These are phyloP conservation scores for Amblyjoppa proteus DNA, from an alignment of 2,888 invertebrate species.

Conservation along the genomic window DNA sequence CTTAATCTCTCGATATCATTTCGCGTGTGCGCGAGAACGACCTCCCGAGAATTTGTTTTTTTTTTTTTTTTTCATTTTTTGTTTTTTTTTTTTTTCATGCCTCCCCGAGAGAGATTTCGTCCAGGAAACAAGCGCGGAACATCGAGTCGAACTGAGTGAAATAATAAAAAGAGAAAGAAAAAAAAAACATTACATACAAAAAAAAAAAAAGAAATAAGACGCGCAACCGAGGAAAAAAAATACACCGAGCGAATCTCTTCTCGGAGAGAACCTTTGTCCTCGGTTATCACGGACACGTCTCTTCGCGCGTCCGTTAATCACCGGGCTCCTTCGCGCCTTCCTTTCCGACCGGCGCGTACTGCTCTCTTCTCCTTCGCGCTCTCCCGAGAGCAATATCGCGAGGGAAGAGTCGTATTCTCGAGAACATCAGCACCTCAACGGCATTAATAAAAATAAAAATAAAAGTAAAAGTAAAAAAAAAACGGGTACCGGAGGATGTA, in stretches of 20 bases:
- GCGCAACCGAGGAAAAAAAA: constrained; percentile 30
- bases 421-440: constrained; percentile 19
- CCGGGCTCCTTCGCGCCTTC: constrained; percentile 28
- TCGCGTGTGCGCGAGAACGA: constrained; percentile 63
- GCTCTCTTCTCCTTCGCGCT: constrained; percentile 8
- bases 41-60: constrained; percentile 12
- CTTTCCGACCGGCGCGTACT: constrained; percentile 11
- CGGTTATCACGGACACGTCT: constrained; percentile 62
- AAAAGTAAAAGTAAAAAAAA: constrained; percentile 3
- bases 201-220: constrained; percentile 3
- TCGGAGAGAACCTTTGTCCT: constrained; percentile 58
- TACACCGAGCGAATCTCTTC: constrained; percentile 26
- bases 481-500: neutral
- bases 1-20: constrained; percentile 65
- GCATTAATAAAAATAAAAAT: neutral
- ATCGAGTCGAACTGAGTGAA: constrained; percentile 23
- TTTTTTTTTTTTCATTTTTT: neutral
- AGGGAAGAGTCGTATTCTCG: constrained; percentile 15
- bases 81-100: neutral
- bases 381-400: constrained; percentile 37
- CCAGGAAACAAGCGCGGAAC: constrained; percentile 31
- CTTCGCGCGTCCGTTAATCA: constrained; percentile 57
- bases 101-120: constrained; percentile 42
- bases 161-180: neutral
- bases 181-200: neutral